Percentiles rank a stretch among this genome's conserved stretches.
Conservation (phyloP, 2,797 vertebrate genomes). For the Amblyraja radiata region DNA sequence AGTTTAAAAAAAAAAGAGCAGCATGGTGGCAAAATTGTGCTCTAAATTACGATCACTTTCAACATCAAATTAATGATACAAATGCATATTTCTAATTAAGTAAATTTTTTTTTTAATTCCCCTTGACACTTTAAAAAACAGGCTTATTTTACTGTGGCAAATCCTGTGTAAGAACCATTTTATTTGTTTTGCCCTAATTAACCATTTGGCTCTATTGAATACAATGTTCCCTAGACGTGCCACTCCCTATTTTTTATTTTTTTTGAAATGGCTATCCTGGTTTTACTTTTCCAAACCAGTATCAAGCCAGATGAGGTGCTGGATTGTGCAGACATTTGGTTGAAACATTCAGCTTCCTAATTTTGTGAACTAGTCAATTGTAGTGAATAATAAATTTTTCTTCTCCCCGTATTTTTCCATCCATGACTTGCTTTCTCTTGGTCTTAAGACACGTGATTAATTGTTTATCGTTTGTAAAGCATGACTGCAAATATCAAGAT, state of each 20-base stretch:
- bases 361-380: not conserved
- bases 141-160: not conserved
- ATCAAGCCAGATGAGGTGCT: not conserved
- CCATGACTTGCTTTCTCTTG: not conserved
- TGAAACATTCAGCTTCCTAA: not conserved
- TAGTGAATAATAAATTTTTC: not conserved
- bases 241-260: not conserved
- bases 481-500: not conserved
- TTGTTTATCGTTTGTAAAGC: not conserved
- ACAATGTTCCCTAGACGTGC: not conserved
- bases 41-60: constrained; percentile 14
- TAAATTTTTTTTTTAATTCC: not conserved
- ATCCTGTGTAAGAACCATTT: not conserved
- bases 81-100: constrained; percentile 10
- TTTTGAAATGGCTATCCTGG: not conserved
- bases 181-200: not conserved
- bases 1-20: not conserved
- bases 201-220: not conserved
- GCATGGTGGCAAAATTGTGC: not conserved
- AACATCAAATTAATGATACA: not conserved
- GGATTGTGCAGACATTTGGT: not conserved
- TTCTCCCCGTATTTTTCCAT: not conserved
- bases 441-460: not conserved
- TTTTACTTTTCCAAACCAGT: not conserved
- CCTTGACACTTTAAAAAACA: not conserved